Conservation (phyloP, 2,888 invertebrate species). For the Eristalis arbustorum region DNA sequence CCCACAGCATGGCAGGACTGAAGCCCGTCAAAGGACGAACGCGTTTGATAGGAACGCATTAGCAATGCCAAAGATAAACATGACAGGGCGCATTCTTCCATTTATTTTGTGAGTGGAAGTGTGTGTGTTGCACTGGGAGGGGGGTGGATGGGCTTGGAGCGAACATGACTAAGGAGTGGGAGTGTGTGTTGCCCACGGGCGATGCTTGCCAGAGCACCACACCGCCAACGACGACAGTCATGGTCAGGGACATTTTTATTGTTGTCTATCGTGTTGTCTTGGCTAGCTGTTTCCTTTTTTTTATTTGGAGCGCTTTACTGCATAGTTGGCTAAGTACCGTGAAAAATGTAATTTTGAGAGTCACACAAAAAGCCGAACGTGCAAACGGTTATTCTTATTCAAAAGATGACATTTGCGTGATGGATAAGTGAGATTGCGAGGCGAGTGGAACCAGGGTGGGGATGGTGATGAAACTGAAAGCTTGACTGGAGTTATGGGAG, state of each 20-base stretch:
- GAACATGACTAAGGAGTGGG: constrained; percentile 54
- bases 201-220: constrained; percentile 30
- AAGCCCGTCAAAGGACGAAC: constrained; percentile 55
- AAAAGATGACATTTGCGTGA: constrained; percentile 56
- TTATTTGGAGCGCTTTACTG: not conserved
- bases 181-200: constrained; percentile 59
- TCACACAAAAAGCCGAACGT: constrained; percentile 38
- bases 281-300: not conserved
- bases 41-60: constrained; percentile 68
- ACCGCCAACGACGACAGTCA: constrained; percentile 27
- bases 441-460: not conserved
- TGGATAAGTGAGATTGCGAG: not conserved
- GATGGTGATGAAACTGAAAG: not conserved
- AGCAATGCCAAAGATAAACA: constrained; percentile 70
- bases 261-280: constrained; percentile 52
- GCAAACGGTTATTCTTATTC: constrained; percentile 46
- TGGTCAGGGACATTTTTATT: constrained; percentile 65
- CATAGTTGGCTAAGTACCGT: constrained; percentile 54
- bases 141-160: constrained; percentile 4
- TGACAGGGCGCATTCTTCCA: constrained; percentile 69
- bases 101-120: constrained; percentile 63
- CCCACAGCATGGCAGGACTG: not conserved
- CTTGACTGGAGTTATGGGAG: not conserved
- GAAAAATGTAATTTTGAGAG: constrained; percentile 59
- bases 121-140: not conserved